These are phyloP conservation scores for Acanthisitta chloris DNA, from an alignment of 2,113 vertebrate genomes.

Conservation along the genomic window DNA sequence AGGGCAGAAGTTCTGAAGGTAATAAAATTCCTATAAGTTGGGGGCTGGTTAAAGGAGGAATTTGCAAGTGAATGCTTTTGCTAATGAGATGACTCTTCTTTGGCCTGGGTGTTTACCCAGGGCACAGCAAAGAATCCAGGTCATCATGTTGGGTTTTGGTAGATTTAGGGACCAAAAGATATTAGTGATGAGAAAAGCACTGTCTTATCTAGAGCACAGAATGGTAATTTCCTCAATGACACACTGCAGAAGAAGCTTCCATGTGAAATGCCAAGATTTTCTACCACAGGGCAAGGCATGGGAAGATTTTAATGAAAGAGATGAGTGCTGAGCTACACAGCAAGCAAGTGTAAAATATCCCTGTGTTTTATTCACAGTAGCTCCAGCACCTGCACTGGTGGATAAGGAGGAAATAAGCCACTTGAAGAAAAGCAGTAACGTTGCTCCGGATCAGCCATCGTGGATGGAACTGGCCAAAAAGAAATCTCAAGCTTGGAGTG, in stretches of 20 bases:
- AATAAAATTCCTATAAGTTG: not conserved
- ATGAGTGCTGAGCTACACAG: not conserved
- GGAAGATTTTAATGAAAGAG: not conserved
- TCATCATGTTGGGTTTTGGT: not conserved
- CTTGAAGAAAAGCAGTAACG: slow-evolving; percentile 70
- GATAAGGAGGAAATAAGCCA: slow-evolving; percentile 75
- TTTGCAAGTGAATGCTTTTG: not conserved
- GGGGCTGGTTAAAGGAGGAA: not conserved
- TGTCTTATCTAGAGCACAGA: not conserved
- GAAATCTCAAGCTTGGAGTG: slow-evolving; percentile 96
- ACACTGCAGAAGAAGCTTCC: not conserved
- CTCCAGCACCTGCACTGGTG: slow-evolving; percentile 25
- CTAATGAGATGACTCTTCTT: not conserved
- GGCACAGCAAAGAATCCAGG: not conserved
- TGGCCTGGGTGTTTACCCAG: not conserved
- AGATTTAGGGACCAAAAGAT: not conserved
- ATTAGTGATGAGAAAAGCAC: not conserved
- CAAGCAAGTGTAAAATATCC: not conserved
- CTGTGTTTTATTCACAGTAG: slow-evolving; percentile 27
- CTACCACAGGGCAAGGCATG: not conserved
- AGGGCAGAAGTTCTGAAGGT: not conserved
- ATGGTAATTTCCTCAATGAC: not conserved
- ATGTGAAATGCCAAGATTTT: not conserved
- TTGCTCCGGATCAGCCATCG: slow-evolving; percentile 78
- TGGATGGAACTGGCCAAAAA: slow-evolving; percentile 99